phyloP scores from a whole-genome alignment of 2,113 vertebrate species.

The Galeopterus variegatus region DNA sequence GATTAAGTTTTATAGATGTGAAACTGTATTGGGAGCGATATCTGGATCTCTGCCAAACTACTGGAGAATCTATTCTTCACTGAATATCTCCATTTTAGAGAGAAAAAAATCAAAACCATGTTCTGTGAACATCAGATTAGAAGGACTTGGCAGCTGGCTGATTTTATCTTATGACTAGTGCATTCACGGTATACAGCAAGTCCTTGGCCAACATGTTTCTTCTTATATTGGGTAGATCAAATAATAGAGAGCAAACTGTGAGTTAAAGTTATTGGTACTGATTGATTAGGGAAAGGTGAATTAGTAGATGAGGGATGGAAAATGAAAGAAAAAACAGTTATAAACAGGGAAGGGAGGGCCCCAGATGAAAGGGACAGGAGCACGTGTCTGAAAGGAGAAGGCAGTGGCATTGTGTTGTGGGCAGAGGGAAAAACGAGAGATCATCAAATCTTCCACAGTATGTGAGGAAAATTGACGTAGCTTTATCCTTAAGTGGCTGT shows the following conservation, averaged over 20 bases:
- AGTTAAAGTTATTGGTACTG: neutral
- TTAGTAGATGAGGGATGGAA: neutral
- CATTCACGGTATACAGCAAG: neutral
- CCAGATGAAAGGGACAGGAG: neutral
- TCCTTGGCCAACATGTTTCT: neutral
- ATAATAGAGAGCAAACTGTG: neutral
- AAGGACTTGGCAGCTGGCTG: neutral
- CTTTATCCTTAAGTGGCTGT: neutral
- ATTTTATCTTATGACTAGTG: neutral
- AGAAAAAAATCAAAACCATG: neutral
- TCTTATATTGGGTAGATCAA: neutral
- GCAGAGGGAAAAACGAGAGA: neutral
- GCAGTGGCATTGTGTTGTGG: neutral
- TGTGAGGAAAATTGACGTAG: neutral
- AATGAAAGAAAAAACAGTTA: neutral
- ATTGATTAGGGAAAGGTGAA: conserved; percentile 1
- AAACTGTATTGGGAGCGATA: neutral
- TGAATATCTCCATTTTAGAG: neutral
- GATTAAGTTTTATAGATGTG: neutral
- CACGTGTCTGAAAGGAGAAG: neutral
- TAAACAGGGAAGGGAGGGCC: neutral
- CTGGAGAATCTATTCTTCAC: neutral
- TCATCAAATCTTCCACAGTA: neutral
- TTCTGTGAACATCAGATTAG: neutral
- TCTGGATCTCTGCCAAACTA: neutral